phyloP scores from a whole-genome alignment of 2,888 invertebrate genomes.

The Esperia sulphurella region DNA sequence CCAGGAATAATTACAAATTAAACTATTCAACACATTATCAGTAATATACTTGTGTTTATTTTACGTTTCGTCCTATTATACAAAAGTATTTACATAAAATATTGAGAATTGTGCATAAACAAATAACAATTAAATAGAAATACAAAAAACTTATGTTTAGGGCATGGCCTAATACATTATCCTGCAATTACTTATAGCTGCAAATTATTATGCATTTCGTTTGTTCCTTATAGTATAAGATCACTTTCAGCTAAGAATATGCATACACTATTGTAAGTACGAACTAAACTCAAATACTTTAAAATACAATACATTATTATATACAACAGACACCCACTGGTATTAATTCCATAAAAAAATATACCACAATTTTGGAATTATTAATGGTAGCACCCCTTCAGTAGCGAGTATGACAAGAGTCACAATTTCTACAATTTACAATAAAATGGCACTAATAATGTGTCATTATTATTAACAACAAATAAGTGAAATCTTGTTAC shows the following conservation, averaged over 20 bases:
- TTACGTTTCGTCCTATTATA: constrained; percentile 78
- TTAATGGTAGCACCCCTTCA: constrained; percentile 80
- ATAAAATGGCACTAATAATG: constrained; percentile 76
- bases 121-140: constrained; percentile 80
- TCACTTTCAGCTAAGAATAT: constrained; percentile 78
- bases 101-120: constrained; percentile 81
- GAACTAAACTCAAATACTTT: constrained; percentile 77
- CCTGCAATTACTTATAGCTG: constrained; percentile 70
- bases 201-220: constrained; percentile 75
- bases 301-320: constrained; percentile 75
- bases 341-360: constrained; percentile 77
- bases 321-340: constrained; percentile 77
- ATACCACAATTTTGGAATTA: constrained; percentile 77
- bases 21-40: constrained; percentile 76
- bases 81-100: constrained; percentile 80
- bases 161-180: constrained; percentile 73
- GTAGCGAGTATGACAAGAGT: constrained; percentile 80
- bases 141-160: constrained; percentile 75
- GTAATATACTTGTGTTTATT: constrained; percentile 81
- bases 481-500: constrained; percentile 78
- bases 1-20: constrained; percentile 79
- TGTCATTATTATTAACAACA: constrained; percentile 67
- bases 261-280: constrained; percentile 76
- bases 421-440: constrained; percentile 77
- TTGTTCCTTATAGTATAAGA: constrained; percentile 73